Evolutionary conservation across 2,113 vertebrate genomes (phyloP).

Genomic region (Nipponia nippon): DNA sequence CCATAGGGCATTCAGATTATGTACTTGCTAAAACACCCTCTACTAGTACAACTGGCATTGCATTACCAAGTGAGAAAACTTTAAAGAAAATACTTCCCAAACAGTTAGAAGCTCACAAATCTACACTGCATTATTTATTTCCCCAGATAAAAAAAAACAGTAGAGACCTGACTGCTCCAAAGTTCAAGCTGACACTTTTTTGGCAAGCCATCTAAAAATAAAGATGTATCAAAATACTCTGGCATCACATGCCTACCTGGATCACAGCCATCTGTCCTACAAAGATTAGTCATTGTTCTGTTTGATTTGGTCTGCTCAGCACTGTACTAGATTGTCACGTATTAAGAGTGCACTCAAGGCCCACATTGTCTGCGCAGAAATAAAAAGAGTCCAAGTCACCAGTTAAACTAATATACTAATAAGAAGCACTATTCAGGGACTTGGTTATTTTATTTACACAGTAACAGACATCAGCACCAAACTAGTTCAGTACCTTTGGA

Average conservation of each 20-base stretch:
- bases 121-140: neutral
- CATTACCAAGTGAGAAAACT: neutral
- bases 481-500: neutral
- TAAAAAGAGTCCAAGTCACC: neutral
- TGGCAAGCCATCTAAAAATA: constrained; percentile 21
- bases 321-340: neutral
- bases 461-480: neutral
- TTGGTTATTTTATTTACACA: neutral
- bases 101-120: neutral
- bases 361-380: neutral
- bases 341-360: neutral
- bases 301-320: neutral
- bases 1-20: neutral
- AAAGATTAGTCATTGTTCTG: constrained; percentile 14
- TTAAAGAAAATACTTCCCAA: constrained; percentile 5
- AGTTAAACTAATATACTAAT: neutral
- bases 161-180: neutral
- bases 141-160: neutral
- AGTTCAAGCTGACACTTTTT: constrained; percentile 5
- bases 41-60: neutral
- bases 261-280: constrained; percentile 24
- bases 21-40: neutral
- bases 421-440: neutral
- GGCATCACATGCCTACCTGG: constrained; percentile 32
- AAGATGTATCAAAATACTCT: neutral